These are phyloP conservation scores for Erpornis zantholeuca DNA, from an alignment of 2,113 vertebrate genomes.

Conservation along the genomic window DNA sequence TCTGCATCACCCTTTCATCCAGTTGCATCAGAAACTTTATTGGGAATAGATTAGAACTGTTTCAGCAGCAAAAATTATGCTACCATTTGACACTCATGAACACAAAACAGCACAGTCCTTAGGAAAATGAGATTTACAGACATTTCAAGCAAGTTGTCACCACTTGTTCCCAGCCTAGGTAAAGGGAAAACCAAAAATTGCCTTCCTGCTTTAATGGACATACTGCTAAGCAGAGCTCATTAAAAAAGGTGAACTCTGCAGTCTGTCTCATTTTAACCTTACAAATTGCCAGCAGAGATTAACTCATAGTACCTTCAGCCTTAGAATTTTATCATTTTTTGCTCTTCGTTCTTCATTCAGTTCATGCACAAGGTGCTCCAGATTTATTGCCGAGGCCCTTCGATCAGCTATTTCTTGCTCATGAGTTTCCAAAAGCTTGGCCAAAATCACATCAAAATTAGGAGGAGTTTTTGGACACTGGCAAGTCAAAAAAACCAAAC, in stretches of 20 bases:
- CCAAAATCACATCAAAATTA: slow-evolving; percentile 78
- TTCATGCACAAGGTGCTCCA: slow-evolving; percentile 86
- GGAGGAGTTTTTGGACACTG: slow-evolving; percentile 86
- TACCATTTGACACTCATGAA: background rate
- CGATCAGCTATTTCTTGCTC: slow-evolving; percentile 87
- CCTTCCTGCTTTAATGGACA: background rate
- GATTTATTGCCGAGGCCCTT: slow-evolving; percentile 82
- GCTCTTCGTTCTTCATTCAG: slow-evolving; percentile 84
- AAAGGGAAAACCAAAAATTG: background rate
- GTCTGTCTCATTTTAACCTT: background rate
- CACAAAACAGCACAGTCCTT: background rate
- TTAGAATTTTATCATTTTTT: slow-evolving; percentile 91
- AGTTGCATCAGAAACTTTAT: background rate
- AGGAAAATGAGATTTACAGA: background rate
- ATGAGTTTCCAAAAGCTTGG: slow-evolving; percentile 82
- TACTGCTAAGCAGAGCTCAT: background rate
- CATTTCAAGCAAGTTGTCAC: background rate
- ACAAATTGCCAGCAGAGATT: background rate
- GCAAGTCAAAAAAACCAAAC: background rate
- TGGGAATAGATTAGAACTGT: background rate
- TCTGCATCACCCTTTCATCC: background rate
- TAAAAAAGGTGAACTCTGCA: background rate
- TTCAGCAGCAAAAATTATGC: background rate
- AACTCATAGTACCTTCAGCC: slow-evolving; percentile 81
- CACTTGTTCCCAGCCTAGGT: background rate